phyloP scores from a whole-genome alignment of 2,888 invertebrate species.

The Hemicrepidius hirtus region DNA sequence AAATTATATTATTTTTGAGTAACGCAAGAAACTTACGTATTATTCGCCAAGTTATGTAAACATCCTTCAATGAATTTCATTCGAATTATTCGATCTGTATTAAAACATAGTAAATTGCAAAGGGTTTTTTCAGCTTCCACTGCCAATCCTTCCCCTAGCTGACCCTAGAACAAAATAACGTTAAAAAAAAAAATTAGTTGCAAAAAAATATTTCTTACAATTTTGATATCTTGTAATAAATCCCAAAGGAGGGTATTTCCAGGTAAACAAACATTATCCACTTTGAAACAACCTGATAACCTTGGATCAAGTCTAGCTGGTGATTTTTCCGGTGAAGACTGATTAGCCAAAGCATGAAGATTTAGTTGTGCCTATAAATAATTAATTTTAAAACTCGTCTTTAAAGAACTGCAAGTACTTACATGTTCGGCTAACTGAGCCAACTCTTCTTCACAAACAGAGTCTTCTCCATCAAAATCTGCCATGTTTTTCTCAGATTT shows the following conservation, averaged over 20 bases:
- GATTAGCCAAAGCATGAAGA: conserved; percentile 67
- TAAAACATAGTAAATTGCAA: conserved; percentile 91
- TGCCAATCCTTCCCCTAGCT: conserved; percentile 92
- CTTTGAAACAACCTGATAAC: conserved; percentile 70
- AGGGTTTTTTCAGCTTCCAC: conserved; percentile 96
- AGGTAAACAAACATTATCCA: conserved; percentile 86
- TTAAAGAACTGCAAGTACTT: conserved; percentile 10
- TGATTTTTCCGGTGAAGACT: conserved; percentile 67
- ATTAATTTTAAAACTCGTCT: not conserved
- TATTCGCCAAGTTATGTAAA: conserved; percentile 89
- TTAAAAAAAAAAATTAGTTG: no score
- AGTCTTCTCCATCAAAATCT: conserved; percentile 94
- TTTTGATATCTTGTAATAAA: conserved; percentile 92
- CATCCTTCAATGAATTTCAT: conserved; percentile 98
- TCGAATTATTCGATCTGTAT: conserved; percentile 90
- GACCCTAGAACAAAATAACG: conserved; percentile 68
- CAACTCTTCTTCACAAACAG: conserved; percentile 88
- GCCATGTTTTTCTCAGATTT: conserved; percentile 97
- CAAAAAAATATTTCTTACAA: conserved; percentile 74
- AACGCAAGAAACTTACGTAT: conserved; percentile 82
- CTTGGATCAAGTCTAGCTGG: conserved; percentile 69
- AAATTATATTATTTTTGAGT: no score
- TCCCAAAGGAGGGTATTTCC: conserved; percentile 97
- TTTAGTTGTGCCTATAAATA: conserved; percentile 67
- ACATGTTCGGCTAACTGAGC: conserved; percentile 85